Evolutionary conservation across 2,113 vertebrate genomes (phyloP).

Genomic region (Sarotherodon lohbergeri): DNA sequence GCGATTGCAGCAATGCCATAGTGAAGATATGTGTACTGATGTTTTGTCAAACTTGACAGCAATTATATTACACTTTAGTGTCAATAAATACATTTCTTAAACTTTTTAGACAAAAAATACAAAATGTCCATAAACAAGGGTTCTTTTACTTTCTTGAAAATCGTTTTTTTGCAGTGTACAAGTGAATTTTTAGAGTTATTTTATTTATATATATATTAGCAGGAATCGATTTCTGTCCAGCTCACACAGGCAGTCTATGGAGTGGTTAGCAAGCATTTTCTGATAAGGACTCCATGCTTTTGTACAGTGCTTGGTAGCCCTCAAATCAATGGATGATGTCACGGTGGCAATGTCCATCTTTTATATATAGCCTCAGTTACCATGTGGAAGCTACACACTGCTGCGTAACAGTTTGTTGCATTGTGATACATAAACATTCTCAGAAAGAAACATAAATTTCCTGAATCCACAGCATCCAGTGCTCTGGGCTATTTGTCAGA

Average conservation of each 20-base stretch:
- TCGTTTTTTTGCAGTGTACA: too few relatives aligned
- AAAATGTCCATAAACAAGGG: too few relatives aligned
- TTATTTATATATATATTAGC: not conserved
- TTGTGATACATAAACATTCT: not conserved
- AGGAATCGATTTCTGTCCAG: not conserved
- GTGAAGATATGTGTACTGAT: too few relatives aligned
- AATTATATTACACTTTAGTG: too few relatives aligned
- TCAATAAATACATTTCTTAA: too few relatives aligned
- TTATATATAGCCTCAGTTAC: not conserved
- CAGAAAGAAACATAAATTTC: not conserved
- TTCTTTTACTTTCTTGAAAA: too few relatives aligned
- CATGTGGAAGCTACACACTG: not conserved
- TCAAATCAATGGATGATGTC: not conserved
- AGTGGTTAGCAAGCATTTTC: not conserved
- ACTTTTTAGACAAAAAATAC: too few relatives aligned
- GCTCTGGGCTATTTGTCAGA: slow-evolving; percentile 12
- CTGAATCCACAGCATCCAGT: not conserved
- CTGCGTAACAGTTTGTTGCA: not conserved
- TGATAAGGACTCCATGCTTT: not conserved
- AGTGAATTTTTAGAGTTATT: not conserved
- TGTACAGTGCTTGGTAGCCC: not conserved
- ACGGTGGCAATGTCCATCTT: not conserved
- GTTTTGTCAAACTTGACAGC: too few relatives aligned
- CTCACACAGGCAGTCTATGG: not conserved
- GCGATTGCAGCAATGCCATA: too few relatives aligned